phyloP scores from a whole-genome alignment of 2,113 vertebrate species.

The Oryzias javanicus region DNA sequence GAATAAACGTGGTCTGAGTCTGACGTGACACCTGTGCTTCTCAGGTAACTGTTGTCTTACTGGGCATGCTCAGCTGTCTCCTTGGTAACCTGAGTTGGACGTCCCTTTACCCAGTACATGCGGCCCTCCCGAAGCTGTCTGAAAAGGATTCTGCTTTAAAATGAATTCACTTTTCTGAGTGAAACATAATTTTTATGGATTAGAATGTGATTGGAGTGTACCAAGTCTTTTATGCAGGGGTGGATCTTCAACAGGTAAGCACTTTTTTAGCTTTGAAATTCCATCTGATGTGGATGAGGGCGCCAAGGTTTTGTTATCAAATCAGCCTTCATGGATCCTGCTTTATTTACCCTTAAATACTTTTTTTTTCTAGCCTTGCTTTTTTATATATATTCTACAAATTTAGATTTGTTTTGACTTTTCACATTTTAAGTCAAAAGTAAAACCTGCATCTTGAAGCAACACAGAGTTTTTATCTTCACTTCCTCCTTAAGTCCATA shows the following conservation, averaged over 20 bases:
- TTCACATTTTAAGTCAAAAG: too few species aligned
- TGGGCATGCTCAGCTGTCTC: constrained; percentile 59
- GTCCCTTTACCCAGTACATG: constrained; percentile 5
- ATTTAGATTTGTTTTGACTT: too few species aligned
- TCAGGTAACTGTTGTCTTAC: constrained; percentile 63
- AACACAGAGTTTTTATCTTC: too few species aligned
- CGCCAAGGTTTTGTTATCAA: too few species aligned
- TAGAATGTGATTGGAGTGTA: constrained; percentile 4
- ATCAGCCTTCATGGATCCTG: too few species aligned
- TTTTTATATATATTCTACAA: too few species aligned
- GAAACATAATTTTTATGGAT: constrained; percentile 3
- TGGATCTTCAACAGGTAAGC: constrained; percentile 33
- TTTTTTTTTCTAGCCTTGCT: too few species aligned
- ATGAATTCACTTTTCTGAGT: not conserved
- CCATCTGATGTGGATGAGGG: too few species aligned
- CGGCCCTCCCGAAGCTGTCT: constrained; percentile 5
- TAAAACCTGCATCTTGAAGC: too few species aligned
- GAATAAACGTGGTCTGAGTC: not conserved
- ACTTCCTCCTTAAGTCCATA: too few species aligned
- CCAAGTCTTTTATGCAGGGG: not conserved
- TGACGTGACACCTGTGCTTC: constrained; percentile 38
- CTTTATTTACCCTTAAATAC: too few species aligned
- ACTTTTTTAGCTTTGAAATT: not conserved
- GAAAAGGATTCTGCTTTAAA: not conserved
- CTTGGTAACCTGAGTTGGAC: constrained; percentile 55